Percentiles rank a stretch among this genome's conserved stretches.
Evolutionary conservation across 1,140 invertebrate genomes (phyloP).

Genomic region (Drosophila nikananu): DNA sequence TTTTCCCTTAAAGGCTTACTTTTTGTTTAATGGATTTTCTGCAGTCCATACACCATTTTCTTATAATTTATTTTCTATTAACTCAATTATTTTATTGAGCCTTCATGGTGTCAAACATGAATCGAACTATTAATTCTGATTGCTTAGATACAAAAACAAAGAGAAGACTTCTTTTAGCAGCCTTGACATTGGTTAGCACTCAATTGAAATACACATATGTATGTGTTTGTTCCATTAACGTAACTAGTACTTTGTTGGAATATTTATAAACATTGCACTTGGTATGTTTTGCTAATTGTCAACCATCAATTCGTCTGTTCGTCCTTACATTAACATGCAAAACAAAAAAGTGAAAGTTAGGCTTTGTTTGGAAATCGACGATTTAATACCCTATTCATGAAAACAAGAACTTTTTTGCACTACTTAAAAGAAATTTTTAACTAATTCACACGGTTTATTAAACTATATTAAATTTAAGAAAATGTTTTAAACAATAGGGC

Average conservation of each 20-base stretch:
- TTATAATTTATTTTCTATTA: background rate
- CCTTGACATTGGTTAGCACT: constrained; percentile 52
- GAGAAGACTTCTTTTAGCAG: background rate
- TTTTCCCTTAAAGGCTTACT: background rate
- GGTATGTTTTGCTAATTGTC: constrained; percentile 67
- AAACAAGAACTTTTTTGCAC: background rate
- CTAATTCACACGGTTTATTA: background rate
- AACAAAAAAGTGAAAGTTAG: constrained; percentile 23
- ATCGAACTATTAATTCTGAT: background rate
- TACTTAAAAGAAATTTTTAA: background rate
- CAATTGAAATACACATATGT: background rate
- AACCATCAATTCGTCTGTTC: constrained; percentile 50
- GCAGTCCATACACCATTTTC: background rate
- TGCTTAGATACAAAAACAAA: background rate
- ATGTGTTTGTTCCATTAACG: constrained; percentile 3
- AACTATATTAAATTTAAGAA: background rate
- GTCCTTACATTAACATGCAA: constrained; percentile 61
- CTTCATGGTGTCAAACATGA: background rate
- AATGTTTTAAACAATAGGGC: too few species aligned
- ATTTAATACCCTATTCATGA: background rate
- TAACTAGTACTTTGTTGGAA: constrained; percentile 19
- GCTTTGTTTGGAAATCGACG: background rate
- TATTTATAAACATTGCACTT: constrained; percentile 48
- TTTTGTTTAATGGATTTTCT: background rate
- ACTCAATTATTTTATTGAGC: background rate